Conservation (phyloP, 2,888 invertebrate species). For the Papilio gigon region DNA sequence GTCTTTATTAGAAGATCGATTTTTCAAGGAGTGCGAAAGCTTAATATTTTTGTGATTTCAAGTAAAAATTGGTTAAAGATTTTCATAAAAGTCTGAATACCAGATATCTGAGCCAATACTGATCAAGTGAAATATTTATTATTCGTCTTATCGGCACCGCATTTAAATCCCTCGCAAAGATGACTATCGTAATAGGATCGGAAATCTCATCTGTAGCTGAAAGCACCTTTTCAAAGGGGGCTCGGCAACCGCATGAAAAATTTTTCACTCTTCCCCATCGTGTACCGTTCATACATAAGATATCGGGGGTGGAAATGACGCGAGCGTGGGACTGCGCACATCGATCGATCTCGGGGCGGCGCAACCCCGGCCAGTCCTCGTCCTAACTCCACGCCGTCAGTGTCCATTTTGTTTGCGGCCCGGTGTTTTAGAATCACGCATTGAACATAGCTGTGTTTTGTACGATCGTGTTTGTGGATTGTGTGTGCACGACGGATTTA, state of each 20-base stretch:
- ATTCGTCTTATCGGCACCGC: not conserved
- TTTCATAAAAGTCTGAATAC: not conserved
- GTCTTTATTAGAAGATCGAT: too few relatives aligned
- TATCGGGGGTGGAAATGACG: constrained; percentile 71
- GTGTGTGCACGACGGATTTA: constrained; percentile 32
- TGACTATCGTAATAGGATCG: constrained; percentile 23
- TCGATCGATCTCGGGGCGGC: constrained; percentile 70
- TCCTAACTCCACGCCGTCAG: constrained; percentile 53
- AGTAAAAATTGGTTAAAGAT: not conserved
- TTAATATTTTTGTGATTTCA: too few relatives aligned
- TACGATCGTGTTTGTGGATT: constrained; percentile 36
- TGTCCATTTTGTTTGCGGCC: constrained; percentile 51
- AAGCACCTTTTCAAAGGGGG: constrained; percentile 41
- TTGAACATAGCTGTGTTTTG: constrained; percentile 52
- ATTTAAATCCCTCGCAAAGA: constrained; percentile 30
- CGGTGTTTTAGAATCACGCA: constrained; percentile 66
- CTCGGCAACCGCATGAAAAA: constrained; percentile 49
- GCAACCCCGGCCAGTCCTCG: constrained; percentile 69
- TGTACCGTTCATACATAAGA: constrained; percentile 78
- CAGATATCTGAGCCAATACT: not conserved
- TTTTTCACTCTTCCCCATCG: constrained; percentile 68
- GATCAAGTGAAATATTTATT: constrained; percentile 1
- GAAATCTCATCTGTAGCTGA: constrained; percentile 29
- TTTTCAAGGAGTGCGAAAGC: not conserved
- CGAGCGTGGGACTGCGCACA: constrained; percentile 69